Evolutionary conservation across 1,140 invertebrate genomes (phyloP).

Genomic region (Schmidtea mediterranea): DNA sequence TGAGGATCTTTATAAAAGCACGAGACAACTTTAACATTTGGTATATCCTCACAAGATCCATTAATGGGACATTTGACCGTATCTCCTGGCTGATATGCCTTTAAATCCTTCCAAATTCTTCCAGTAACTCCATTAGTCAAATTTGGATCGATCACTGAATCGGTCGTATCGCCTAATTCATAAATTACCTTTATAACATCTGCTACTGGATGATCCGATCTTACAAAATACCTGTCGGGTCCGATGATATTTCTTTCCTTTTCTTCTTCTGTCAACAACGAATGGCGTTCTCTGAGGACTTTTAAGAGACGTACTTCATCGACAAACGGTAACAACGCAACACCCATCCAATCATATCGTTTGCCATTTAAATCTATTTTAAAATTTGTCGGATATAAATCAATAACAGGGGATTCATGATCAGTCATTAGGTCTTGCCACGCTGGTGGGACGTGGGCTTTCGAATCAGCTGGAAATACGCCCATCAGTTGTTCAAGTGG

Average conservation of each 20-base stretch:
- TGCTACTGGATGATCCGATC: slow-evolving; percentile 38
- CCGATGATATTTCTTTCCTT: slow-evolving; percentile 35
- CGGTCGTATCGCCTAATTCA: slow-evolving; percentile 11
- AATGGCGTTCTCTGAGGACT: slow-evolving; percentile 51
- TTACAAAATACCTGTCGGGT: slow-evolving; percentile 50
- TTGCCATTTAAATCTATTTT: slow-evolving; percentile 87
- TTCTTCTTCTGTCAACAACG: slow-evolving; percentile 47
- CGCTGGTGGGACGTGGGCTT: slow-evolving; percentile 59
- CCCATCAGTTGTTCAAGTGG: slow-evolving; percentile 95
- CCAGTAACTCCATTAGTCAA: slow-evolving; percentile 1
- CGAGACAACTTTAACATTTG: neutral
- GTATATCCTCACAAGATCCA: neutral
- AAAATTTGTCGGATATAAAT: slow-evolving; percentile 94
- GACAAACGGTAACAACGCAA: slow-evolving; percentile 85
- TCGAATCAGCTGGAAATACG: slow-evolving; percentile 87
- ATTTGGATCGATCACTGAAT: slow-evolving; percentile 24
- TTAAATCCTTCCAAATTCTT: neutral
- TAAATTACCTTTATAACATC: slow-evolving; percentile 42
- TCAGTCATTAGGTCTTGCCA: slow-evolving; percentile 82
- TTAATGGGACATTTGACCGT: neutral
- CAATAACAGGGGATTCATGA: slow-evolving; percentile 71
- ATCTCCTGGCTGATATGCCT: neutral
- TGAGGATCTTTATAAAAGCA: slow-evolving; percentile 3
- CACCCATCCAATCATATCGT: slow-evolving; percentile 94
- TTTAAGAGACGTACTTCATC: slow-evolving; percentile 67